These are phyloP conservation scores for Bombus ignitus DNA, from an alignment of 1,140 invertebrate genomes.

Conservation along the genomic window DNA sequence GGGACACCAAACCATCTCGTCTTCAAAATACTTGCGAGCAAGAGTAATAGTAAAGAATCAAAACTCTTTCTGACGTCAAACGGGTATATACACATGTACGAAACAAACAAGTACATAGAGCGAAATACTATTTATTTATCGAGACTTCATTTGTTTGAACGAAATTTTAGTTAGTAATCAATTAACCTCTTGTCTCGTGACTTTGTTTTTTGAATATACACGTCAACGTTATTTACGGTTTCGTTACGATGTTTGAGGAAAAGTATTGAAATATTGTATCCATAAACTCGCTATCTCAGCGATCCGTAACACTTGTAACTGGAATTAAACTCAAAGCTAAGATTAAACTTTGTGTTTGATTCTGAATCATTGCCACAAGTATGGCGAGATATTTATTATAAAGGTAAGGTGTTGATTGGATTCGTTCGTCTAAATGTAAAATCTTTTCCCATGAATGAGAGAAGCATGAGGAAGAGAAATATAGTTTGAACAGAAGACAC, in stretches of 20 bases:
- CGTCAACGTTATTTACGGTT: not conserved
- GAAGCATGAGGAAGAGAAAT: too few relatives aligned
- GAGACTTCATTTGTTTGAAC: not conserved
- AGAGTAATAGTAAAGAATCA: not conserved
- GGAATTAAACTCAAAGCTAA: not conserved
- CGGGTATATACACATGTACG: not conserved
- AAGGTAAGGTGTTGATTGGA: not conserved
- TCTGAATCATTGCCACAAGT: not conserved
- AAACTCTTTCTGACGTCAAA: not conserved
- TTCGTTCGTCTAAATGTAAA: too few relatives aligned
- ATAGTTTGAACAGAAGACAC: too few relatives aligned
- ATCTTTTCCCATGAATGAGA: too few relatives aligned
- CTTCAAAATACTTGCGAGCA: not conserved
- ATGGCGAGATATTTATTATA: not conserved
- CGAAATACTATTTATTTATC: not conserved
- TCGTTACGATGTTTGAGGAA: not conserved
- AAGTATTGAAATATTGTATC: not conserved
- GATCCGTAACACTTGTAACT: not conserved
- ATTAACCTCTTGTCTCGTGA: not conserved
- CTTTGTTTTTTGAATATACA: not conserved
- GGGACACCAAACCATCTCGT: not conserved
- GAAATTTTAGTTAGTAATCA: not conserved
- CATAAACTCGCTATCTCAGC: not conserved
- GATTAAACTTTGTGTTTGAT: not conserved
- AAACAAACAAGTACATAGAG: not conserved